These are phyloP conservation scores for Mohoua ochrocephala DNA, from an alignment of 2,113 vertebrate genomes.

Conservation along the genomic window DNA sequence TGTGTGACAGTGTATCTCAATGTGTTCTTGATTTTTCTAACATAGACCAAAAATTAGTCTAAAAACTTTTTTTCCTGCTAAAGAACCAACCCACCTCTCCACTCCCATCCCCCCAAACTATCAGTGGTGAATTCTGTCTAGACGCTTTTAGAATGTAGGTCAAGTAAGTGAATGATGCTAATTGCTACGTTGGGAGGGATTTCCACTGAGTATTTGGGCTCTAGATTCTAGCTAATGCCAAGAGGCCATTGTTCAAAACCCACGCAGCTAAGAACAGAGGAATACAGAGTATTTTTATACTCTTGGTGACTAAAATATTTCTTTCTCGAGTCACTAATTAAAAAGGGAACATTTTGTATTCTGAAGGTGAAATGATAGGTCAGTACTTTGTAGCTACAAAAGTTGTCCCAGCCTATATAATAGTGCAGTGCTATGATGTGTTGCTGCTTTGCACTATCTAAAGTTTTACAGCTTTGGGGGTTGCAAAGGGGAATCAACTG, in stretches of 20 bases:
- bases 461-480: not conserved
- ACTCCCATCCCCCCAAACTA: not conserved
- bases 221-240: slow-evolving; percentile 47
- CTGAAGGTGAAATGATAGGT: slow-evolving; percentile 63
- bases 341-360: slow-evolving; percentile 42
- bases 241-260: slow-evolving; percentile 37
- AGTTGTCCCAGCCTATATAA: not conserved
- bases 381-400: not conserved
- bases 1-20: not conserved
- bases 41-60: not conserved
- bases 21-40: not conserved
- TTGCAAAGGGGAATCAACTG: not conserved
- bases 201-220: slow-evolving; percentile 58
- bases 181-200: slow-evolving; percentile 21
- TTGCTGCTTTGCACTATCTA: not conserved
- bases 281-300: slow-evolving; percentile 40
- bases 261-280: not conserved
- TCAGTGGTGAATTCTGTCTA: slow-evolving; percentile 34
- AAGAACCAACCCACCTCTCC: not conserved
- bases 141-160: slow-evolving; percentile 35
- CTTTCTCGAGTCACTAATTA: slow-evolving; percentile 57
- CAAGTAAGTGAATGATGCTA: slow-evolving; percentile 44
- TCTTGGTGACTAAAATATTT: slow-evolving; percentile 55
- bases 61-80: not conserved
- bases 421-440: not conserved